Evolutionary conservation across 53 echinoderm and acorn worm genomes (phyloP), one percentile per base, ranked within the genome.

Genomic region (Astropecten irregularis): DNA sequence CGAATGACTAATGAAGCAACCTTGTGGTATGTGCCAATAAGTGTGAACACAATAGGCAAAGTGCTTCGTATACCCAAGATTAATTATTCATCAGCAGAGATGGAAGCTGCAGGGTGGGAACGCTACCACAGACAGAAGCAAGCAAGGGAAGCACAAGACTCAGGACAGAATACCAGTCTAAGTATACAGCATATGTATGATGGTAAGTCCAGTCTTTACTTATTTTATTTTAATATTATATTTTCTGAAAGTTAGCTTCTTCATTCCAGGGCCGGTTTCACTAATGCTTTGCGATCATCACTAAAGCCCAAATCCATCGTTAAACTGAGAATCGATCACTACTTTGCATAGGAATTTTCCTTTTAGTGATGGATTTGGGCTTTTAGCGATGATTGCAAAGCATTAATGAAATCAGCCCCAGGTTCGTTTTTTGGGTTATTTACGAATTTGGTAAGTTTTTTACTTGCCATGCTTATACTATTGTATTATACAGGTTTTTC

Each of bases 1-100:
- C 65, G 89, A 42, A 61, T 89, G 50, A 89, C 89, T n/a, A 89
- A 89, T 40, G 37, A 67, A 33, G 89, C 89, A 54, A 89, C 89
- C 16, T 59, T 89, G 34, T 89, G 89, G 89, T 89, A 89, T 55
- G 84, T 76, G 11, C 89, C 89, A 34, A 76, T 73, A 34, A 73
- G 63, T 66, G 64, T 76, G 0, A 67, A 61, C 22, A 56, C 68
- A 46, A 22, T 73, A 3, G 52, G 65, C 26, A 67, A 74, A 37
- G 77, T 84, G 2, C 40, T 82, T 19, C 4, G 73, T 4, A 68
- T 77, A 7, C 89, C 89, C 10, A 84, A 84, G 68, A 66, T 89
- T n/a, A 83, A 26, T 9, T 89, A 76, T 52, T 28, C 27, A 0
- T 84, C 61, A 16, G 50, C 65, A 36, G 89, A 89, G 68, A 31